A percentile compares a stretch with the other conserved stretches of the same genome.
These are phyloP conservation scores for Pseudococcus viburni DNA, from an alignment of 2,888 invertebrate genomes.

Conservation along the genomic window DNA sequence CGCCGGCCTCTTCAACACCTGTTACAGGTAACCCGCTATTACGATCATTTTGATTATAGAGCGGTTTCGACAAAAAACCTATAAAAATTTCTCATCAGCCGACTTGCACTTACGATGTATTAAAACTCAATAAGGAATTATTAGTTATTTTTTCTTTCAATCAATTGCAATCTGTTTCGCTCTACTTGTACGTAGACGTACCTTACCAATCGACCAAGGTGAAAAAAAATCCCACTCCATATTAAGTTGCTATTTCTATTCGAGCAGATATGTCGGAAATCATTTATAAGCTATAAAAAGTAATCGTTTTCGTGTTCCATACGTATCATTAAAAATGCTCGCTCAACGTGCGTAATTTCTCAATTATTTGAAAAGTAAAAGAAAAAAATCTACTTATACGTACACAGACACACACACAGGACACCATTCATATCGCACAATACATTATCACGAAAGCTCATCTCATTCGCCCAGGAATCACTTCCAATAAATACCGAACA, in stretches of 20 bases:
- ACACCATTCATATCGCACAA: background rate
- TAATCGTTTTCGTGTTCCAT: constrained; percentile 44
- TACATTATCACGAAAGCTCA: background rate
- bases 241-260: constrained; percentile 29
- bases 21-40: constrained; percentile 57
- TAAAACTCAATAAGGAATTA: constrained; percentile 60
- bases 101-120: constrained; percentile 55
- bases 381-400: background rate
- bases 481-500: constrained; percentile 39
- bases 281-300: constrained; percentile 48
- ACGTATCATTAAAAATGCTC: constrained; percentile 50
- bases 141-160: constrained; percentile 49
- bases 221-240: constrained; percentile 7
- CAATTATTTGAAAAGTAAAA: constrained; percentile 5
- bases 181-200: constrained; percentile 4
- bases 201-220: background rate
- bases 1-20: constrained; percentile 53
- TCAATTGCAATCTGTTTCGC: constrained; percentile 57
- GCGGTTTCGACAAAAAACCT: constrained; percentile 59
- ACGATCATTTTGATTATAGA: constrained; percentile 57
- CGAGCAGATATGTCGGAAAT: constrained; percentile 17
- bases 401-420: too few species aligned
- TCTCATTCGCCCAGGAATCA: constrained; percentile 15
- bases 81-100: constrained; percentile 56
- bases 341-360: constrained; percentile 38